Base-by-base conservation (phyloP, 2,888 invertebrate genomes). In the Drosophila greeni region DNA sequence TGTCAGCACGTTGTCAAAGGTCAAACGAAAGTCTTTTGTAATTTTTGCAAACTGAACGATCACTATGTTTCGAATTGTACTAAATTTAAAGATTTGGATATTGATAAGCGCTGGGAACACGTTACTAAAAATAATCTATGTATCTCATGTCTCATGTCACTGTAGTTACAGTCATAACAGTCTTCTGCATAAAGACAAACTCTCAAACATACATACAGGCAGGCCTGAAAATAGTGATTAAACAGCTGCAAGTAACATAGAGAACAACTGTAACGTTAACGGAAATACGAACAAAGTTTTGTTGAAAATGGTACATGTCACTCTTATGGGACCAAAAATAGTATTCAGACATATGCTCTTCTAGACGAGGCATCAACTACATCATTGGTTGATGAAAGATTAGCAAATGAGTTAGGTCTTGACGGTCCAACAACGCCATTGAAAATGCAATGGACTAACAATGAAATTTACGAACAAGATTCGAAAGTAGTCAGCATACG, bases 331-430 rank as follows among this genome's bases (percentile, higher is more conserved):
- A 45, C 29, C 31, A 16, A 45, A 29, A 45, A 51, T 34, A 51
- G 36, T 34, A 51, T 51, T n/a, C 12, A 26, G 4, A 51, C 51
- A 11, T 37, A 26, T 34, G 24, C 26, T 9, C 26, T 49, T 36
- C n/a, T 36, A 20, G 36, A 49, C 23, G 48, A 49, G 33, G 48
- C 34, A 23, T 49, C 34, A n/a, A 49, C 48, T 2, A 24, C 36
- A 36, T 49, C 48, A 5, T 24, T 49, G 24, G 6, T 36, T 23
- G 24, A 26, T 16, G 24, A 49, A 24, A 23, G 23, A 6, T 14
- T 26, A n/a, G 36, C 36, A 4, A 24, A 49, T 23, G 24, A 49
- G 5, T 16, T 36, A 36, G 24, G 45, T 24, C 12, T 29, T 12
- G 29, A 45, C 3, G 29, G 16, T 29, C 16, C 45, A 33, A 20